Evolutionary conservation across 2,888 invertebrate genomes (phyloP).

Genomic region (Agriopis marginaria): DNA sequence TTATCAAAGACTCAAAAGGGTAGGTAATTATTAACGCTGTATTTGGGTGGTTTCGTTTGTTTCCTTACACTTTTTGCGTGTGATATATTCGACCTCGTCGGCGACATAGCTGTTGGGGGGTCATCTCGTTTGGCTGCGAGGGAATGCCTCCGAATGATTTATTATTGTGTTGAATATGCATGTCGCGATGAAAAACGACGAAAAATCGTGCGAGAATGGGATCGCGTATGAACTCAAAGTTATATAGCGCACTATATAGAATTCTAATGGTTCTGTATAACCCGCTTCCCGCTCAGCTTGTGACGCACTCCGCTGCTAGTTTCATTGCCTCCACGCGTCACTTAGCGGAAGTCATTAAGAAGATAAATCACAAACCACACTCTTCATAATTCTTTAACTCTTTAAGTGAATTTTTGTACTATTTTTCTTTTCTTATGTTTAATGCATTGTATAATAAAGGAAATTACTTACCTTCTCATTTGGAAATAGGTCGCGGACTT

Average conservation of each 20-base stretch:
- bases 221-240: slow-evolving; percentile 39
- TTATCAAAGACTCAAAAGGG: slow-evolving; percentile 82
- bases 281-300: slow-evolving; percentile 38
- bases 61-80: slow-evolving; percentile 73
- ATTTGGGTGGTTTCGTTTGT: slow-evolving; percentile 78
- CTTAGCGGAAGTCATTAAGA: slow-evolving; percentile 78
- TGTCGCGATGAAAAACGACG: slow-evolving; percentile 84
- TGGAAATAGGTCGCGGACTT: slow-evolving; percentile 29
- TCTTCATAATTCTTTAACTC: slow-evolving; percentile 73
- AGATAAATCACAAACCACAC: slow-evolving; percentile 77
- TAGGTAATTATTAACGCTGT: slow-evolving; percentile 83
- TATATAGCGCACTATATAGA: slow-evolving; percentile 6
- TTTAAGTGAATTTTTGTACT: slow-evolving; percentile 60
- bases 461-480: slow-evolving; percentile 37
- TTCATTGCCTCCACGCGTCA: slow-evolving; percentile 59
- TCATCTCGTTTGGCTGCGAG: slow-evolving; percentile 75
- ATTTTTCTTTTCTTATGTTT: slow-evolving; percentile 52
- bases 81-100: slow-evolving; percentile 68
- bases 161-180: slow-evolving; percentile 85
- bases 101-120: slow-evolving; percentile 75
- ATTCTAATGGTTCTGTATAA: slow-evolving; percentile 17
- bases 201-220: slow-evolving; percentile 66
- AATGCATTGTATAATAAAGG: slow-evolving; percentile 46
- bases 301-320: slow-evolving; percentile 36
- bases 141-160: slow-evolving; percentile 79